Evolutionary conservation across 2,888 invertebrate species (phyloP).

Genomic region (Theretra japonica): DNA sequence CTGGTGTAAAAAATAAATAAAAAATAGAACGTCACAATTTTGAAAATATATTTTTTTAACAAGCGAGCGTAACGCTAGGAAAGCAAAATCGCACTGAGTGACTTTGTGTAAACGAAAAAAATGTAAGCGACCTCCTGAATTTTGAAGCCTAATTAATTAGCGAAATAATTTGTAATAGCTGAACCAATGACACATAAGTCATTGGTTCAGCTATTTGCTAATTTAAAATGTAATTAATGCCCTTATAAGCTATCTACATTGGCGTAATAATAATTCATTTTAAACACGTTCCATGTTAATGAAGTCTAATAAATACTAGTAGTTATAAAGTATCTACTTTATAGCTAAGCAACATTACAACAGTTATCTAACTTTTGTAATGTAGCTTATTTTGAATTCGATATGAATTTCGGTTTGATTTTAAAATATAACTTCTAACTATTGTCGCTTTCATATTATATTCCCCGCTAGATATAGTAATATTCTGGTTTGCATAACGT

Average conservation of each 20-base stretch:
- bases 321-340: no score
- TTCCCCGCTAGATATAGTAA: no score
- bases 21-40: neutral
- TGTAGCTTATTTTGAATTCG: no score
- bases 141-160: neutral
- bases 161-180: no score
- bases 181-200: no score
- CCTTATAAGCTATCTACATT: neutral
- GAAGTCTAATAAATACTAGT: no score
- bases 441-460: no score
- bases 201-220: neutral
- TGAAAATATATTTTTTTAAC: neutral
- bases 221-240: neutral
- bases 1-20: neutral
- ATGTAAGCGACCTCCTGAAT: neutral
- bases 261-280: neutral
- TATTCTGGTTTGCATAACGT: no score
- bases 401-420: no score
- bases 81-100: constrained; percentile 9
- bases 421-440: no score
- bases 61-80: neutral
- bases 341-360: no score
- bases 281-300: neutral
- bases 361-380: no score
- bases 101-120: neutral